Evolutionary conservation across 2,888 invertebrate species (phyloP).

Genomic region (Amblyteles armatorius): DNA sequence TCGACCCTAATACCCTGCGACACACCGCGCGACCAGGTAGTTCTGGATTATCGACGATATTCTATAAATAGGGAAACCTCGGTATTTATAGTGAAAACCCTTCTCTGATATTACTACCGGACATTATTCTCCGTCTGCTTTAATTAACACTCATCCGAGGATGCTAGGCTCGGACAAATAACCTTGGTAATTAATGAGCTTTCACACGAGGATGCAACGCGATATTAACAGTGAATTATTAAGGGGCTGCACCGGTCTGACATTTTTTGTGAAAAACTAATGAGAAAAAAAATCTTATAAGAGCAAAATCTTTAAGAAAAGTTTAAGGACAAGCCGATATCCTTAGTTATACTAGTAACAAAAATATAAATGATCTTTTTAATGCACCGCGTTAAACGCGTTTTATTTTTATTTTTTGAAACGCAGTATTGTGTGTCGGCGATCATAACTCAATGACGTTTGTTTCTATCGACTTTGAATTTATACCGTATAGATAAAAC

Average conservation of each 20-base stretch:
- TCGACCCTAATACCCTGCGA: conserved; percentile 60
- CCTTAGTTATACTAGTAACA: neutral
- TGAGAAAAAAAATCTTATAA: neutral
- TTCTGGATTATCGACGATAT: conserved; percentile 57
- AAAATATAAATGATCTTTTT: neutral
- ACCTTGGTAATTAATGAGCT: conserved; percentile 11
- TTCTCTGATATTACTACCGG: conserved; percentile 47
- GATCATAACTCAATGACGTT: too few species aligned
- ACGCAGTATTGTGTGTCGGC: neutral
- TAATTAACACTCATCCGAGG: conserved; percentile 39
- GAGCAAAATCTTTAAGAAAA: neutral
- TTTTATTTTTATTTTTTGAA: too few species aligned
- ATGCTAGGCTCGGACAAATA: neutral
- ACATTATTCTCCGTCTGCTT: conserved; percentile 24
- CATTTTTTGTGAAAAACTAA: neutral
- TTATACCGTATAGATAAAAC: too few species aligned
- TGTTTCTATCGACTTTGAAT: neutral
- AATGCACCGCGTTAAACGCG: neutral
- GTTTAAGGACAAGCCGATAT: neutral
- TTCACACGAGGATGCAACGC: neutral
- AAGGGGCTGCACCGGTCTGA: neutral
- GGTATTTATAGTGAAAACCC: conserved; percentile 52
- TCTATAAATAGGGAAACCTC: conserved; percentile 57
- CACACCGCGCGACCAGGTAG: conserved; percentile 25
- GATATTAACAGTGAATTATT: conserved; percentile 4